Evolutionary conservation across 2,797 vertebrate genomes (phyloP).

Genomic region (Dryobates pubescens): DNA sequence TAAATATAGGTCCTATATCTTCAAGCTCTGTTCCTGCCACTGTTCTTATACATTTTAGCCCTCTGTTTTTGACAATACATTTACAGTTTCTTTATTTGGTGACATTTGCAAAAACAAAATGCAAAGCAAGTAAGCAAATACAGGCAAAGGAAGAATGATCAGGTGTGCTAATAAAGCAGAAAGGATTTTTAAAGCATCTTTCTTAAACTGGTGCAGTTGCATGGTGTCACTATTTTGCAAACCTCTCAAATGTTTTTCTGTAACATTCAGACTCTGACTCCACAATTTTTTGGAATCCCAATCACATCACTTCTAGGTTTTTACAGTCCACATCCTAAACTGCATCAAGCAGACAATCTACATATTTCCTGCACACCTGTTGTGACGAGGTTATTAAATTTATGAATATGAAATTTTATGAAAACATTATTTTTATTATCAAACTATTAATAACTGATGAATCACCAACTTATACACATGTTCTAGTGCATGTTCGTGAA

Average conservation of each 20-base stretch:
- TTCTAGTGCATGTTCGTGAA: no score
- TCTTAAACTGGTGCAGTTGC: background rate
- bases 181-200: background rate
- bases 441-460: no score
- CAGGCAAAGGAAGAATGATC: background rate
- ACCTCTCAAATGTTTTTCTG: background rate
- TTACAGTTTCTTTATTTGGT: background rate
- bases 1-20: constrained; percentile 39
- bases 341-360: background rate
- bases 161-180: rapidly evolving
- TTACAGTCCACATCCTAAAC: background rate
- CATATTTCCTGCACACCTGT: background rate
- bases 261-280: background rate
- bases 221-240: background rate
- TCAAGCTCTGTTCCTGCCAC: constrained; percentile 11
- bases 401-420: no score
- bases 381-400: no score
- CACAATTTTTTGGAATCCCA: background rate
- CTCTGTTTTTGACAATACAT: constrained; percentile 1
- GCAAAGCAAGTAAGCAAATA: background rate
- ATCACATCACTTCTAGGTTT: background rate
- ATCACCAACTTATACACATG: no score
- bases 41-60: constrained; percentile 7
- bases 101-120: background rate
- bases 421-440: no score